phyloP scores from a whole-genome alignment of 1,140 invertebrate genomes.

The Mylabris phalerata region DNA sequence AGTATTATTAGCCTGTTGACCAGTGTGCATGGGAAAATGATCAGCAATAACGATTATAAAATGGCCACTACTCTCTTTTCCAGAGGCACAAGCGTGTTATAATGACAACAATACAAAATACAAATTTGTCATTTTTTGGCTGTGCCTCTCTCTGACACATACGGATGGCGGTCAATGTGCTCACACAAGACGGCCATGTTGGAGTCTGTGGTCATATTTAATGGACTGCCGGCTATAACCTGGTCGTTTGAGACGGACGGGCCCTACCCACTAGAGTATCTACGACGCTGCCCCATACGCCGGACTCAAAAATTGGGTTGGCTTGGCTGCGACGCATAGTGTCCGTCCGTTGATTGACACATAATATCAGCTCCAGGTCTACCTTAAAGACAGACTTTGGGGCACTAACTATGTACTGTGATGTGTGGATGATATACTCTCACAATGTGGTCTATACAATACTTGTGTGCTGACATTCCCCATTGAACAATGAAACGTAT shows the following conservation, averaged over 20 bases:
- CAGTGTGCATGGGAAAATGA: conserved; percentile 30
- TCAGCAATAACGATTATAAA: conserved; percentile 30
- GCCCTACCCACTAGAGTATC: conserved; percentile 52
- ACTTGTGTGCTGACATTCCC: conserved; percentile 13
- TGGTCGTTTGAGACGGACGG: conserved; percentile 20
- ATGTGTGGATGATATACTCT: not conserved
- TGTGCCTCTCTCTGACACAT: conserved; percentile 34
- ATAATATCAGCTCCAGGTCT: conserved; percentile 16
- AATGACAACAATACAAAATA: conserved; percentile 25
- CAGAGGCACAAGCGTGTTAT: conserved; percentile 41
- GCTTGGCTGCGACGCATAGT: conserved; percentile 54
- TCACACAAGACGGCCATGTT: conserved; percentile 29
- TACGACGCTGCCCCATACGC: conserved; percentile 12
- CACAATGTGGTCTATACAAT: conserved; percentile 1
- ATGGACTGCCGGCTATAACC: conserved; percentile 35
- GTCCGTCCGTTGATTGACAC: conserved; percentile 3
- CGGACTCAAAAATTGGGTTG: conserved; percentile 21
- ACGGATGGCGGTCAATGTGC: conserved; percentile 17
- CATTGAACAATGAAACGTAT: conserved; percentile 2
- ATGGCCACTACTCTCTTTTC: conserved; percentile 39
- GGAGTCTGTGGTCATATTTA: conserved; percentile 32
- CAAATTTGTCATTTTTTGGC: conserved; percentile 35
- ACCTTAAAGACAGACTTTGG: conserved; percentile 6
- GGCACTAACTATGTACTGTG: conserved; percentile 8
- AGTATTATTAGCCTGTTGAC: conserved; percentile 33